Conservation (phyloP, 2,113 vertebrate species). For the Urocolius indicus region DNA sequence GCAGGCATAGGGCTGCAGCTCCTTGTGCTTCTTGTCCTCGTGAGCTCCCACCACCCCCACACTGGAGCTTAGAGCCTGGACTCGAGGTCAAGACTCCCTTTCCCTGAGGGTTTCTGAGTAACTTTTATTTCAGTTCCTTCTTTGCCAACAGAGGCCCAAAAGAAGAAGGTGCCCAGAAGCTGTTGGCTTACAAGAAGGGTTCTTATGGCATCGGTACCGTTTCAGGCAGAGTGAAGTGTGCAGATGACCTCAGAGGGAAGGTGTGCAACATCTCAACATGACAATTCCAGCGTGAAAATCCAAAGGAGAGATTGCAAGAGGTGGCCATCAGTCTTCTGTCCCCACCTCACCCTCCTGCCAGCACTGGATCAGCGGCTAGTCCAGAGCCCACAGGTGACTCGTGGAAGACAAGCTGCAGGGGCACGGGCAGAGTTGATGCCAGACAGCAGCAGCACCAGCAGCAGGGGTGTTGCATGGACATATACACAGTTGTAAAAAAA, state of each 20-base stretch:
- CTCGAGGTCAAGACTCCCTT: neutral
- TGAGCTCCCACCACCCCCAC: too few relatives aligned
- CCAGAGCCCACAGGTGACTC: neutral
- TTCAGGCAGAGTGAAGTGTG: rapidly evolving
- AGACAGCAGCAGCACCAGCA: rapidly evolving
- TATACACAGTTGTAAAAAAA: neutral
- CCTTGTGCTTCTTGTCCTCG: too few relatives aligned
- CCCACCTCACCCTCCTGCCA: rapidly evolving
- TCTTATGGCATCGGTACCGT: rapidly evolving
- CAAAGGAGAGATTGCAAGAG: neutral
- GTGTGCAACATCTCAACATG: neutral
- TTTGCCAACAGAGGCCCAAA: neutral
- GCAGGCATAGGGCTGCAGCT: too few relatives aligned
- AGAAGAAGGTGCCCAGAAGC: neutral
- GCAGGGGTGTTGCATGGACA: neutral
- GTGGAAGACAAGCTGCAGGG: neutral
- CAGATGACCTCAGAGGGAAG: neutral
- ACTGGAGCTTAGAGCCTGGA: too few relatives aligned
- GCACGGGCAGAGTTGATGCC: rapidly evolving
- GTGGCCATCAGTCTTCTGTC: neutral
- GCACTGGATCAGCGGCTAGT: rapidly evolving
- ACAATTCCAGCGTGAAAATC: neutral
- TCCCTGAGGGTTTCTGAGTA: neutral
- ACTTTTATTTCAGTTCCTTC: neutral
- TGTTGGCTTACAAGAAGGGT: neutral